Conservation (phyloP, 23 tunicate species). For the Botrylloides violaceus region DNA sequence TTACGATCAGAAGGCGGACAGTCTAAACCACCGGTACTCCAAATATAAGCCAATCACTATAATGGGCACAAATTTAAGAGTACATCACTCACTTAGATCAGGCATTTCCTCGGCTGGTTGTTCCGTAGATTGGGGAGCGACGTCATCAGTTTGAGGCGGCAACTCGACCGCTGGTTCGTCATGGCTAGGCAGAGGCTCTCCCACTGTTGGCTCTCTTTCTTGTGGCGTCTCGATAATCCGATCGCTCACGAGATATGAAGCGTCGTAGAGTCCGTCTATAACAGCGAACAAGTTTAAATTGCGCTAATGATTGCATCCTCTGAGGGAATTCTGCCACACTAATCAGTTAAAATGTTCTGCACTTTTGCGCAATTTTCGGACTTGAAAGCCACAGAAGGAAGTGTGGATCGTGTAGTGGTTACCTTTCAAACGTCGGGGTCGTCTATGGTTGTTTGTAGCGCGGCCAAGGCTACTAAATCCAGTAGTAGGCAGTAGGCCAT, state of each 20-base stretch:
- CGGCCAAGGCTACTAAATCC: too few species aligned
- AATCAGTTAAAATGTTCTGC: too few species aligned
- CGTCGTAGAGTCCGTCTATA: constrained; percentile 43
- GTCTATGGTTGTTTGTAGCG: too few species aligned
- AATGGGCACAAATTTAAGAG: background rate
- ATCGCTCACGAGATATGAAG: constrained; percentile 26
- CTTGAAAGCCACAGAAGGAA: too few species aligned
- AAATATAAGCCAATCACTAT: background rate
- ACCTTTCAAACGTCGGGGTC: too few species aligned
- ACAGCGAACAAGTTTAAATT: too few species aligned
- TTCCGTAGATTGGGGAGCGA: background rate
- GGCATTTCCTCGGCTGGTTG: constrained; percentile 49
- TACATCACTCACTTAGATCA: constrained; percentile 23
- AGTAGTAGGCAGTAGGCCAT: too few species aligned
- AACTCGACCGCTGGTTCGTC: constrained; percentile 2
- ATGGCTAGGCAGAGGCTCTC: background rate
- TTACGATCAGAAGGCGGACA: too few species aligned
- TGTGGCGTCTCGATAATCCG: constrained; percentile 33
- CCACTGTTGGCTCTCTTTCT: background rate
- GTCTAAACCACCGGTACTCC: background rate
- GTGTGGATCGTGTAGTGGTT: too few species aligned
- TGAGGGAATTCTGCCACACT: too few species aligned
- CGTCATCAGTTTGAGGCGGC: constrained; percentile 1
- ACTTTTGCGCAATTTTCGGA: too few species aligned
- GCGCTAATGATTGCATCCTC: too few species aligned